Evolutionary conservation across 2,888 invertebrate species (phyloP), one percentile per base, ranked within the genome.

Genomic region (Synergus japonicus): DNA sequence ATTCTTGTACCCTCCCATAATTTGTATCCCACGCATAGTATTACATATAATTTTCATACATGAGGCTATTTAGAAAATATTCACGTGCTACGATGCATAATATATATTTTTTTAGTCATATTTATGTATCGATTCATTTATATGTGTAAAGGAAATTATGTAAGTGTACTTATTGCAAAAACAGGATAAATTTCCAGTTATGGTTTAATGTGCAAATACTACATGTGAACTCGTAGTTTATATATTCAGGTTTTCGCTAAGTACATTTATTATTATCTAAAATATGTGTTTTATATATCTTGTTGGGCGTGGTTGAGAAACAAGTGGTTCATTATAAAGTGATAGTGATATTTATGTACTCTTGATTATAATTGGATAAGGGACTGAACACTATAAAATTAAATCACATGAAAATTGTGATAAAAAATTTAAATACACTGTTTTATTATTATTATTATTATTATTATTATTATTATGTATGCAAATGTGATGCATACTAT

Each of bases 211-310:
- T 8, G 18, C 13, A 46, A 67, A 12, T 46, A 8, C 46, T 12
- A 22, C 12, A 69, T 22, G 15, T 0, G 13, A 69, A 29, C 2
- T 69, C 18, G 29, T 29, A 29, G 3, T 29, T 29, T 29, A 15
- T n/a, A 69, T 15, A 8, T 15, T 67, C n/a, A 4, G 29, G 7
- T 49, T 49, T 15, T 69, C 13, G 10, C 49, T 69, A 4, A 22
- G 69, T 69, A 13, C 15, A 37, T 69, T 49, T 15, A 29, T 69
- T 49, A 49, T 49, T 49, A 69, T 69, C 46, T 46, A 37, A 66
- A 18, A 43, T 66, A 22, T 69, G 37, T 46, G 49, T 15, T 37
- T 29, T n/a, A 1, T 29, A 18, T 43, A 29, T 29, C 49, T 49
- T 22, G 46, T 49, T 69, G 49, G 49, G 69, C 8, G 69, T 15